Base-by-base conservation (phyloP, 2,888 invertebrate genomes). In the Erebia epiphron region DNA sequence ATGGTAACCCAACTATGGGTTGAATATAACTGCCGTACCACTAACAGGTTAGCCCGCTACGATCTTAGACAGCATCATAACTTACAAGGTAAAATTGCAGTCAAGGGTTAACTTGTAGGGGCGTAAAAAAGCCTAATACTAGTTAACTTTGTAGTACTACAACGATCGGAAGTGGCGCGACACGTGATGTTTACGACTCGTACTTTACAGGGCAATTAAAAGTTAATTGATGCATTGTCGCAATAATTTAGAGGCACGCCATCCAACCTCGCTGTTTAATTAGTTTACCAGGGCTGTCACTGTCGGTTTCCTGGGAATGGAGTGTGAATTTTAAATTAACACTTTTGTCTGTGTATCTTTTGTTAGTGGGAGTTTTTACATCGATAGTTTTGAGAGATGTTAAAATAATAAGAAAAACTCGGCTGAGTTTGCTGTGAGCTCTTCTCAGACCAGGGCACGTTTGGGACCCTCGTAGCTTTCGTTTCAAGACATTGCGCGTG, bases 191-290 rank as follows among this genome's bases (percentile, higher is more conserved):
- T 71, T 72, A 68, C 72, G 74, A 61, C 72, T 70, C 67, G 72
- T 70, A 75, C 68, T 79, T 79, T 75, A 76, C 73, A 68, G 71
- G 64, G 75, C 77, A 78, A 75, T 79, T 79, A 75, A 79, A 78
- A 77, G 78, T 75, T 79, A 81, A 81, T 82, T 81, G 79, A 79
- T 79, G 79, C 79, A 77, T 78, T 79, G 81, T 79, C 81, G 76
- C 80, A 74, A 79, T 81, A 80, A 79, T 76, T 78, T 79, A 78
- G 76, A 73, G 75, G 71, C 77, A 72, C 81, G 76, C 77, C 73
- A 72, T 77, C 76, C 73, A 77, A 78, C 77, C 72, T 73, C 72
- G 74, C 75, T 75, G 76, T 77, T 79, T 80, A 79, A 82, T 82
- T 81, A 81, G 78, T 77, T 72, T 66, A 61, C 26, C 65, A 72